These are phyloP conservation scores for Solea solea DNA, from an alignment of 2,113 vertebrate species.

Conservation along the genomic window DNA sequence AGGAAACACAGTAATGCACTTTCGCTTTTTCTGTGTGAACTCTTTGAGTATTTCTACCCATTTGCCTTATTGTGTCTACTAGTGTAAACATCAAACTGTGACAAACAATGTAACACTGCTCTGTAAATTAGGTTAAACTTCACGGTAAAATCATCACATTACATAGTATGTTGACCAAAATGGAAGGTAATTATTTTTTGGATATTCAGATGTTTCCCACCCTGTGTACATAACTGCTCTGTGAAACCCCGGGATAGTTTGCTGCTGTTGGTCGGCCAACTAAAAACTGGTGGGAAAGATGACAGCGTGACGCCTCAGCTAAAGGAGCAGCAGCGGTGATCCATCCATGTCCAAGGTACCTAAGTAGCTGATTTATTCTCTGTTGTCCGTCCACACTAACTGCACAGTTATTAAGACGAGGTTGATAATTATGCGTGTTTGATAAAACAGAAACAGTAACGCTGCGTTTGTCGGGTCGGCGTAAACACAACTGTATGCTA, in stretches of 20 bases:
- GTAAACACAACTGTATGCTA: conserved; percentile 9
- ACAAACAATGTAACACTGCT: too few relatives aligned
- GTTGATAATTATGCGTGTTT: rapidly evolving
- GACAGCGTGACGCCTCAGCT: conserved; percentile 45
- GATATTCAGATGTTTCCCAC: neutral
- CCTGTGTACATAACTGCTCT: neutral
- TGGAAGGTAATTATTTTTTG: neutral
- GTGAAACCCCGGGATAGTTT: conserved; percentile 55
- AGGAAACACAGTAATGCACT: too few relatives aligned
- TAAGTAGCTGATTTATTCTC: too few relatives aligned
- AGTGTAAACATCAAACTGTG: too few relatives aligned
- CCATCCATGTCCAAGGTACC: conserved; percentile 40
- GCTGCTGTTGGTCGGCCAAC: conserved; percentile 35
- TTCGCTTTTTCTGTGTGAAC: too few relatives aligned
- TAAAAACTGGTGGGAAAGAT: conserved; percentile 6
- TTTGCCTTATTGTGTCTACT: too few relatives aligned
- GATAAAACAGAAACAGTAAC: neutral
- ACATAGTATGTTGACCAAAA: too few relatives aligned
- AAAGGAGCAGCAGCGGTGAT: neutral
- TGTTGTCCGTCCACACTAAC: neutral
- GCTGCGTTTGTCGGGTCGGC: too few relatives aligned
- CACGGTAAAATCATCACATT: too few relatives aligned
- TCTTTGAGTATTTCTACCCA: too few relatives aligned
- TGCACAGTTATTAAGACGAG: rapidly evolving
- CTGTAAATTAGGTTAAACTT: too few relatives aligned